A percentile compares a stretch with the other conserved stretches of the same genome.
Evolutionary conservation across 2,113 vertebrate species (phyloP).

Genomic region (Geococcyx californianus): DNA sequence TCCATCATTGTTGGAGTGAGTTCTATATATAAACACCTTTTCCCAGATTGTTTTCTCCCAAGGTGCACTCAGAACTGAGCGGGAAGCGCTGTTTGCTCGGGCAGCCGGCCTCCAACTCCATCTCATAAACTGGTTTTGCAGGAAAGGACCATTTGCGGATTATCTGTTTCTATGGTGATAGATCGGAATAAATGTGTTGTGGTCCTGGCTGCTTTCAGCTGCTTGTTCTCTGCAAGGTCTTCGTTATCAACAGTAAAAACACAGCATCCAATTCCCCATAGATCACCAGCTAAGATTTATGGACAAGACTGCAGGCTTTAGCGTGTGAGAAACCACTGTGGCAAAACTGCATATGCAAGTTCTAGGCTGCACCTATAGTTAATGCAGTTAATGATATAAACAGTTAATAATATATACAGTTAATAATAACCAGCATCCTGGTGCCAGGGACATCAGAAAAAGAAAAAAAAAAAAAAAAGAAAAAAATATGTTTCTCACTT

Average conservation of each 20-base stretch:
- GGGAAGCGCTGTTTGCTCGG: fast-evolving
- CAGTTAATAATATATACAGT: too few species aligned
- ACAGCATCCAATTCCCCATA: not conserved
- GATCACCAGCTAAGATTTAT: not conserved
- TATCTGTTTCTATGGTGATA: slow-evolving; percentile 62
- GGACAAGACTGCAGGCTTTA: not conserved
- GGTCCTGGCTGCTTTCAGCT: not conserved
- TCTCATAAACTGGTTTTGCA: not conserved
- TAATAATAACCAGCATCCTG: not conserved
- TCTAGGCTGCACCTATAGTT: not conserved
- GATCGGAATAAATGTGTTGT: not conserved
- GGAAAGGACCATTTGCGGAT: not conserved
- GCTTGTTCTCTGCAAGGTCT: slow-evolving; percentile 9
- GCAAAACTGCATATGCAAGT: not conserved
- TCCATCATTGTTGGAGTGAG: fast-evolving
- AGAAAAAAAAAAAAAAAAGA: not conserved
- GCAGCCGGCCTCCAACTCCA: not conserved
- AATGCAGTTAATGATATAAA: too few species aligned
- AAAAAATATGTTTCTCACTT: not conserved
- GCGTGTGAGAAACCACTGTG: not conserved
- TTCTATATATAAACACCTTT: fast-evolving
- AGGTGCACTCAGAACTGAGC: fast-evolving
- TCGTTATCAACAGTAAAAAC: not conserved
- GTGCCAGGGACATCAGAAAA: not conserved
- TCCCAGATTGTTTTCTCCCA: fast-evolving